Percentiles rank a stretch among this genome's conserved stretches.
phyloP scores from a whole-genome alignment of 2,888 invertebrate species.

The Marasmarcha lunaedactyla region DNA sequence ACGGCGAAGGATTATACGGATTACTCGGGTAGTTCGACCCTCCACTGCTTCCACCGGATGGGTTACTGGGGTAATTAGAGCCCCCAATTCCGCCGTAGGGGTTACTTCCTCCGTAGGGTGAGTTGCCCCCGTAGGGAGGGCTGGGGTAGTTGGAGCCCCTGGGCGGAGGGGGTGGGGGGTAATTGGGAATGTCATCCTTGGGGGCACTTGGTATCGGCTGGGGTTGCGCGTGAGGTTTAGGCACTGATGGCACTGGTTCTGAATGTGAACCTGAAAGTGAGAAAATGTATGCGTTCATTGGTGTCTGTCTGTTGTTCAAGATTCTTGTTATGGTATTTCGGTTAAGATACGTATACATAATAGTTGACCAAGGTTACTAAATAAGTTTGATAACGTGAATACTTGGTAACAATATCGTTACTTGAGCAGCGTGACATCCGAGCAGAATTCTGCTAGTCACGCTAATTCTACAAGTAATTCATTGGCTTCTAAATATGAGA shows the following conservation, averaged over 20 bases:
- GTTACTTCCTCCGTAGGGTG: constrained; percentile 20
- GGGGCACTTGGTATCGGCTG: constrained; percentile 25
- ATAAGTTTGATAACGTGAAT: too few relatives aligned
- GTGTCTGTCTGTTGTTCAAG: too few relatives aligned
- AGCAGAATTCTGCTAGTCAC: too few relatives aligned
- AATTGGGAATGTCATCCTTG: constrained; percentile 43
- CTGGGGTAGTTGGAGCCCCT: constrained; percentile 16
- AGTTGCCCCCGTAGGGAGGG: constrained; percentile 17
- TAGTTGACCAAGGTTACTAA: too few relatives aligned
- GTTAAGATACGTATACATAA: too few relatives aligned
- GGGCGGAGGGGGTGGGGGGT: constrained; percentile 56
- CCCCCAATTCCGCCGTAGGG: constrained; percentile 25
- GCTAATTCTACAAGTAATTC: too few relatives aligned
- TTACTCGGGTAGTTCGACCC: constrained; percentile 14
- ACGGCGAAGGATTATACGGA: constrained; percentile 17
- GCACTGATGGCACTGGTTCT: constrained; percentile 37
- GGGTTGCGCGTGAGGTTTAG: constrained; percentile 35
- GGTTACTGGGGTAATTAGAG: constrained; percentile 16
- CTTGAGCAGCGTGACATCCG: too few relatives aligned
- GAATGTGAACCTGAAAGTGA: constrained; percentile 45
- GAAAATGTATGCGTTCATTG: too few relatives aligned
- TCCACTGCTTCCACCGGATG: constrained; percentile 20
- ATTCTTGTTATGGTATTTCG: too few relatives aligned
- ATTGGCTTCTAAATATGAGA: too few relatives aligned
- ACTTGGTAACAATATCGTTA: too few relatives aligned